Conservation (phyloP, 2,888 invertebrate genomes). For the Cryptophagus acutangulus region DNA sequence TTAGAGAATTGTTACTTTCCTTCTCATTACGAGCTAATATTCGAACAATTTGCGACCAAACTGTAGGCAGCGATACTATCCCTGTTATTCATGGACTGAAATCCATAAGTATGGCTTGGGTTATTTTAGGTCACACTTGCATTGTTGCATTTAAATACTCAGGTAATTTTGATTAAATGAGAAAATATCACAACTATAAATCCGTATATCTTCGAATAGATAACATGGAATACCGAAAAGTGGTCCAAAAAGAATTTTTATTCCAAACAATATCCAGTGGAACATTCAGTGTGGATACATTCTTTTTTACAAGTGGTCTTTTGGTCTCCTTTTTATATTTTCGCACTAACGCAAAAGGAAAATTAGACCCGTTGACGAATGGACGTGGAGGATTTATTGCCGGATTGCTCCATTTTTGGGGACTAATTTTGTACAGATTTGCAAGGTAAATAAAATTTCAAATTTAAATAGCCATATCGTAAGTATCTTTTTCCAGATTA, state of each 20-base stretch:
- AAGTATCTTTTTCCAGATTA: conserved; percentile 51
- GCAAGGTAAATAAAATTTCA: conserved; percentile 54
- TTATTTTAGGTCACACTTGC: conserved; percentile 68
- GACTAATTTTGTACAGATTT: conserved; percentile 71
- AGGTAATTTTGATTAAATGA: too few relatives aligned
- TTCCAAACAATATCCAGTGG: conserved; percentile 77
- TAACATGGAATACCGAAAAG: conserved; percentile 67
- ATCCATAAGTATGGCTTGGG: conserved; percentile 61
- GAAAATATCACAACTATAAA: too few relatives aligned
- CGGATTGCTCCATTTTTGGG: conserved; percentile 67
- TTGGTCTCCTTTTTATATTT: conserved; percentile 82
- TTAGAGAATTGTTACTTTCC: conserved; percentile 67
- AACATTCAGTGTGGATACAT: conserved; percentile 76
- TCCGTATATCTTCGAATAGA: conserved; percentile 49
- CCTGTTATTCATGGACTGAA: conserved; percentile 64
- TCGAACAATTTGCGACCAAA: conserved; percentile 73
- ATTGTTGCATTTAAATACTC: conserved; percentile 80
- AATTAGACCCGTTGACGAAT: conserved; percentile 61
- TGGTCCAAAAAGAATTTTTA: conserved; percentile 71
- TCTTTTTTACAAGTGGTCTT: conserved; percentile 76
- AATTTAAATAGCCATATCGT: conserved; percentile 1
- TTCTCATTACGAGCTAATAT: conserved; percentile 74
- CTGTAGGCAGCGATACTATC: conserved; percentile 74
- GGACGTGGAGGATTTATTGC: conserved; percentile 60
- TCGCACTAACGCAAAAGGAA: conserved; percentile 70